Evolutionary conservation across 2,888 invertebrate species (phyloP).

Genomic region (Nomada fucata): DNA sequence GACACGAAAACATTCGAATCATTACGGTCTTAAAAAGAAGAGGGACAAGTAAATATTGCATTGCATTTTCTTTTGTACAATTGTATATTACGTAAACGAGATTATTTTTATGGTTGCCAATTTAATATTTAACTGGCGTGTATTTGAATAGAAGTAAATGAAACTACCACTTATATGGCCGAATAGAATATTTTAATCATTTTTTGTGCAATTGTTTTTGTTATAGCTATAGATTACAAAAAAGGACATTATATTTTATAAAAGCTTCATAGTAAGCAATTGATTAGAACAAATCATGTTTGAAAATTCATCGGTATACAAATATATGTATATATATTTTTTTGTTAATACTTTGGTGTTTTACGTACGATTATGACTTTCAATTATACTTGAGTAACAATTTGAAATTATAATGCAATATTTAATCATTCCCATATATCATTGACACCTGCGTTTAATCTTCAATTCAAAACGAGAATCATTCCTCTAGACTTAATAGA

Average conservation of each 20-base stretch:
- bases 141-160: too few relatives aligned
- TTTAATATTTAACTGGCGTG: too few relatives aligned
- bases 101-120: too few relatives aligned
- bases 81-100: too few relatives aligned
- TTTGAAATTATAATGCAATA: slow-evolving; percentile 33
- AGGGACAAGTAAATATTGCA: slow-evolving; percentile 43
- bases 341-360: background rate
- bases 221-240: background rate
- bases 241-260: background rate
- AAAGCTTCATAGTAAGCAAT: background rate
- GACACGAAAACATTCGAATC: background rate
- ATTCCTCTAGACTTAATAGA: slow-evolving; percentile 87
- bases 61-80: background rate
- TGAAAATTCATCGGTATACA: background rate
- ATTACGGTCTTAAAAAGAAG: background rate
- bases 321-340: background rate
- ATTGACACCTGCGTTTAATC: background rate
- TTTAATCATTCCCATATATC: slow-evolving; percentile 49
- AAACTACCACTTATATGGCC: background rate
- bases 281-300: background rate
- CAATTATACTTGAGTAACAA: background rate
- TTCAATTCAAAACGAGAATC: slow-evolving; percentile 2
- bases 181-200: background rate
- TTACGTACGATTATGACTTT: background rate
- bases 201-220: background rate